A percentile compares a stretch with the other conserved stretches of the same genome.
phyloP scores from a whole-genome alignment of 2,888 invertebrate genomes.

The Pristionchus fissidentatus region DNA sequence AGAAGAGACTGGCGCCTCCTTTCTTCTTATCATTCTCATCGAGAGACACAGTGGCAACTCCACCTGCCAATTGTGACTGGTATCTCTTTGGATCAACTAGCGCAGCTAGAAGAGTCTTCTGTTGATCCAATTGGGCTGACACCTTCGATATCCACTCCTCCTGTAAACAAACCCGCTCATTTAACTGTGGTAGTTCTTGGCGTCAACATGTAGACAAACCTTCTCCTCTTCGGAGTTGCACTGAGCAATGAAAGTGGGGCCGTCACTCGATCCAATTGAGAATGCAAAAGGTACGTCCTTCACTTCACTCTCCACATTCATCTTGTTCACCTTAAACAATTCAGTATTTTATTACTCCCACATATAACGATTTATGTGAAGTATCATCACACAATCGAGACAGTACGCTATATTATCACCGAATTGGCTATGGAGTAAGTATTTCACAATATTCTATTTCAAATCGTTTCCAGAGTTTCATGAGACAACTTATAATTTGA shows the following conservation, averaged over 20 bases:
- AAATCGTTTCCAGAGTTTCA: no score
- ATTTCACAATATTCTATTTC: no score
- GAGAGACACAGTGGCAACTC: conserved; percentile 59
- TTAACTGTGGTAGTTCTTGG: no score
- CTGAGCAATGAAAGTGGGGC: conserved; percentile 87
- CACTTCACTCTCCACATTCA: conserved; percentile 80
- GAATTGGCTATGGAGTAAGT: no score
- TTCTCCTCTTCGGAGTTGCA: conserved; percentile 84
- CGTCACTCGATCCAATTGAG: conserved; percentile 83
- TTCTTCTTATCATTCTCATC: conserved; percentile 33
- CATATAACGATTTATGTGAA: not conserved
- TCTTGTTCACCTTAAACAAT: conserved; percentile 89
- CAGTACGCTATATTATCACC: no score
- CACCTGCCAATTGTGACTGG: conserved; percentile 66
- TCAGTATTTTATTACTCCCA: conserved; percentile 30
- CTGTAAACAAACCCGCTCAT: conserved; percentile 8
- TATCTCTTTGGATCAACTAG: conserved; percentile 87
- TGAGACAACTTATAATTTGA: no score
- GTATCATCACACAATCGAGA: no score
- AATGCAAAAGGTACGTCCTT: conserved; percentile 84
- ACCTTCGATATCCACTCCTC: conserved; percentile 80
- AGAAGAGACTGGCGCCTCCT: not conserved
- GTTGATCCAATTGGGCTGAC: conserved; percentile 89
- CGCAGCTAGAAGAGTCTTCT: conserved; percentile 92
- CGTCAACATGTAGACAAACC: conserved; percentile 35